Evolutionary conservation across 2,797 vertebrate genomes (phyloP).

Genomic region (Clarias platycephalus): DNA sequence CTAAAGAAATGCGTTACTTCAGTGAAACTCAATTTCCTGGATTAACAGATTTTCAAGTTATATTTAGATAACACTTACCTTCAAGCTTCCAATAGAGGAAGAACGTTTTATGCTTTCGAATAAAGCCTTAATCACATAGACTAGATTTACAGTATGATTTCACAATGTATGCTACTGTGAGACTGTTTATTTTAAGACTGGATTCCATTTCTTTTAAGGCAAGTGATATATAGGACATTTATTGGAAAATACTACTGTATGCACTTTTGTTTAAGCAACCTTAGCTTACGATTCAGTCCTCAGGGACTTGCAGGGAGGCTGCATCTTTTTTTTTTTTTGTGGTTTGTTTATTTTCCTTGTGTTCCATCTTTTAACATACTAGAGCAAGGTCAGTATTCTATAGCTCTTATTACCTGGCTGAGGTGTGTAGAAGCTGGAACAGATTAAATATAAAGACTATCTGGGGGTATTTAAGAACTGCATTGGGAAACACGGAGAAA

Average conservation of each 20-base stretch:
- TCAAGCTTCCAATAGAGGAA: background rate
- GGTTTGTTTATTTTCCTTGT: background rate
- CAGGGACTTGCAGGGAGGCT: background rate
- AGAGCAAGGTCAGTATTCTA: constrained; percentile 8
- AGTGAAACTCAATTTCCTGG: constrained; percentile 3
- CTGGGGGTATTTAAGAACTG: background rate
- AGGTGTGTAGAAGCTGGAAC: constrained; percentile 18
- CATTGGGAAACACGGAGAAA: constrained; percentile 6
- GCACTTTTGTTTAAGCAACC: constrained; percentile 12
- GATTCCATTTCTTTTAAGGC: background rate
- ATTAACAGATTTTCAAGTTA: constrained; percentile 18
- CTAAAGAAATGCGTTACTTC: constrained; percentile 4
- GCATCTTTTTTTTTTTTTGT: background rate
- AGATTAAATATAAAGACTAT: constrained; percentile 35
- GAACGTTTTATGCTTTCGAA: background rate
- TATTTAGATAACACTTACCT: constrained; percentile 9
- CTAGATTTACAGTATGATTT: background rate
- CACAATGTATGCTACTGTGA: background rate
- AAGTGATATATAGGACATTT: background rate
- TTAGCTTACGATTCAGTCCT: constrained; percentile 1
- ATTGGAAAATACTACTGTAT: background rate
- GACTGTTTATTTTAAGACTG: background rate
- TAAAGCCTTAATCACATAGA: background rate
- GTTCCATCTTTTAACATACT: background rate
- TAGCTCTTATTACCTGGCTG: constrained; percentile 18